Evolutionary conservation across 2,113 vertebrate genomes (phyloP).

Genomic region (Apaloderma vittatum): DNA sequence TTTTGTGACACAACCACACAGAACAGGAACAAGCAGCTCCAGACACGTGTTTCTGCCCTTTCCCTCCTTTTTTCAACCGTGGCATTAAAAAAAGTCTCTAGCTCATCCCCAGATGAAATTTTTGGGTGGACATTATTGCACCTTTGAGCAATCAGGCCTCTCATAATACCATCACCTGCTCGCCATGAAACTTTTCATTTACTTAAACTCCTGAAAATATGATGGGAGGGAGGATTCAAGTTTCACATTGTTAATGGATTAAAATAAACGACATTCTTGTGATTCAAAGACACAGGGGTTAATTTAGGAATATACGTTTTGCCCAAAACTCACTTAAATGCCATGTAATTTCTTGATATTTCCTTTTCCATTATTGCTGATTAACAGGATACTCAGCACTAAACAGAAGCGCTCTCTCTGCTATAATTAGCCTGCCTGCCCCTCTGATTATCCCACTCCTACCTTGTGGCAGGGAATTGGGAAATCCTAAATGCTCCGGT

Average conservation of each 20-base stretch:
- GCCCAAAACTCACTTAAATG: constrained; percentile 7
- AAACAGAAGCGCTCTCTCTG: not conserved
- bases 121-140: not conserved
- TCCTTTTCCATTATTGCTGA: constrained; percentile 53
- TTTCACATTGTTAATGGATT: not conserved
- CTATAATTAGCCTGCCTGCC: constrained; percentile 26
- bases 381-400: constrained; percentile 38
- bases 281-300: not conserved
- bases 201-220: not conserved
- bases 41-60: rapidly evolving
- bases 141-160: not conserved
- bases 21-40: not conserved
- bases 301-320: constrained; percentile 58
- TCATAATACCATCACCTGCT: not conserved
- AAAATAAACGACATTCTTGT: not conserved
- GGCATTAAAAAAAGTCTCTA: not conserved
- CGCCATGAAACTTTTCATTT: not conserved
- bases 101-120: not conserved
- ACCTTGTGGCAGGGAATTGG: not conserved
- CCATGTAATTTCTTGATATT: constrained; percentile 25
- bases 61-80: too few species aligned
- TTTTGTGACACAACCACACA: not conserved
- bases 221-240: not conserved
- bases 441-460: constrained; percentile 16
- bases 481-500: not conserved